phyloP scores from a whole-genome alignment of 2,113 vertebrate genomes.

The Oryzias javanicus region DNA sequence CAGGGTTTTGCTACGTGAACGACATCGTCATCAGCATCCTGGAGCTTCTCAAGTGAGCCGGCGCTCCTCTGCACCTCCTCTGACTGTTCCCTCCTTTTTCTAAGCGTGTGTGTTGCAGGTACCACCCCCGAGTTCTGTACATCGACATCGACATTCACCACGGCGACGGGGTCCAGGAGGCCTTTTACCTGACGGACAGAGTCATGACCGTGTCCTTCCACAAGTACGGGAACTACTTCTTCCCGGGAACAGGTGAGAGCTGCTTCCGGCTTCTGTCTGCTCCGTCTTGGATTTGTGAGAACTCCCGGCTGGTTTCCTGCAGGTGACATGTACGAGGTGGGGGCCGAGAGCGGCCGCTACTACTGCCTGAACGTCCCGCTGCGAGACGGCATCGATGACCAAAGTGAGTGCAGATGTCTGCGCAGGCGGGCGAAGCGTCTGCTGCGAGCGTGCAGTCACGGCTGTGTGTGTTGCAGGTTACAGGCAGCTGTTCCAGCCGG shows the following conservation, averaged over 20 bases:
- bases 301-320: constrained; percentile 5
- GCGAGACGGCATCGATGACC: constrained; percentile 96
- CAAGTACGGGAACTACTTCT: constrained; percentile 99
- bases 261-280: not conserved
- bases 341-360: constrained; percentile 94
- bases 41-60: constrained; percentile 94
- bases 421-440: not conserved
- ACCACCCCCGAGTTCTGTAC: constrained; percentile 95
- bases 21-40: constrained; percentile 98
- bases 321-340: constrained; percentile 99
- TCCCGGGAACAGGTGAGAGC: constrained; percentile 90
- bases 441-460: not conserved
- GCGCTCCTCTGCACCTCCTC: not conserved
- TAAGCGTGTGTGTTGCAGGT: constrained; percentile 69
- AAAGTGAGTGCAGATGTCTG: constrained; percentile 79
- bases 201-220: constrained; percentile 99
- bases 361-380: constrained; percentile 97
- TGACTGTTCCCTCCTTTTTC: rapidly evolving
- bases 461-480: constrained; percentile 81
- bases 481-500: constrained; percentile 96
- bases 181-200: constrained; percentile 96
- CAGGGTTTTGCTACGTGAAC: constrained; percentile 97
- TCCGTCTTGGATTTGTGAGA: not conserved
- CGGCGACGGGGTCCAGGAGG: constrained; percentile 95
- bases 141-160: constrained; percentile 99